Evolutionary conservation across 2,888 invertebrate genomes (phyloP).

Genomic region (Ectobius pallidus): DNA sequence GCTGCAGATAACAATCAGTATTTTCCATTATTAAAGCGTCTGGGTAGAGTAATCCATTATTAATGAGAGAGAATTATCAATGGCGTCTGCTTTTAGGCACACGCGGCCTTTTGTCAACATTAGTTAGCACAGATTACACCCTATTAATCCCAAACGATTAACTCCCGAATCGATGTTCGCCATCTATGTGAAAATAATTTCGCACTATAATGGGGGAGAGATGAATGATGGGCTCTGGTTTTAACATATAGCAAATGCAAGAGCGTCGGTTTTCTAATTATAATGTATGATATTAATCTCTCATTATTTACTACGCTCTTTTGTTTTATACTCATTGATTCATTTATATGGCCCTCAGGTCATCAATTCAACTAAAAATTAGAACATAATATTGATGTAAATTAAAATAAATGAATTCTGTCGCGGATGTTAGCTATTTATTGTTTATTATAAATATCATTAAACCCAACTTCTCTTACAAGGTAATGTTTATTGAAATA

Average conservation of each 20-base stretch:
- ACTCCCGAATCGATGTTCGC: slow-evolving; percentile 15
- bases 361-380: too few species aligned
- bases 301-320: too few species aligned
- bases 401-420: too few species aligned
- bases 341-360: too few species aligned
- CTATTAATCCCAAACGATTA: slow-evolving; percentile 23
- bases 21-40: slow-evolving; percentile 14
- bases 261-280: too few species aligned
- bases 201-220: neutral
- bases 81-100: slow-evolving; percentile 17
- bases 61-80: slow-evolving; percentile 19
- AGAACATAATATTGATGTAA: too few species aligned
- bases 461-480: too few species aligned
- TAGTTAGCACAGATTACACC: slow-evolving; percentile 21
- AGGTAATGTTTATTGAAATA: too few species aligned
- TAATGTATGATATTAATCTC: too few species aligned
- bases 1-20: slow-evolving; percentile 15
- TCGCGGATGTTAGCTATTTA: too few species aligned
- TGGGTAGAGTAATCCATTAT: slow-evolving; percentile 23
- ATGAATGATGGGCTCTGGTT: neutral
- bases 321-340: too few species aligned
- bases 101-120: slow-evolving; percentile 21
- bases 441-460: too few species aligned
- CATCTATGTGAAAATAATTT: slow-evolving; percentile 17
- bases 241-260: neutral